Evolutionary conservation across 2,888 invertebrate genomes (phyloP).

Genomic region (Nomada fabriciana): DNA sequence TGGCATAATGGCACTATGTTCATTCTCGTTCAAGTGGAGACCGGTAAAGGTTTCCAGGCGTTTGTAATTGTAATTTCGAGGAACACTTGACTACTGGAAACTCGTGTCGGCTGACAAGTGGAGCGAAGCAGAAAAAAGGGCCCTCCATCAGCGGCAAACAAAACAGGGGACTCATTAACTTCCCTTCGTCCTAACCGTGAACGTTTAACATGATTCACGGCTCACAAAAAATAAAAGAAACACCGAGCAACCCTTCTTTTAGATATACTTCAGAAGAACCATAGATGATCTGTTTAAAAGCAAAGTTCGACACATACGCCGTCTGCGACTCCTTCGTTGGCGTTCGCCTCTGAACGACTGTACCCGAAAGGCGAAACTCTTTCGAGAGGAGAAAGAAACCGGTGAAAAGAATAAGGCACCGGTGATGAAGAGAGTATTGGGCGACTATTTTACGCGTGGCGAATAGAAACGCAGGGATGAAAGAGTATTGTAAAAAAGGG

Average conservation of each 20-base stretch:
- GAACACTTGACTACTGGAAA: constrained; percentile 2
- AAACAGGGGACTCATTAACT: constrained; percentile 5
- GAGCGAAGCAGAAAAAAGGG: not conserved
- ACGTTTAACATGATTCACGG: not conserved
- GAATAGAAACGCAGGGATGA: constrained; percentile 18
- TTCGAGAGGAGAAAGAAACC: constrained; percentile 18
- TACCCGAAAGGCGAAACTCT: constrained; percentile 26
- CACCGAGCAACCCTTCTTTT: not conserved
- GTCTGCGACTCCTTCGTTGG: not conserved
- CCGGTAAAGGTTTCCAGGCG: not conserved
- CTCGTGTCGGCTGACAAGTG: not conserved
- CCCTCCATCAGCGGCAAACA: not conserved
- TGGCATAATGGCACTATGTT: not conserved
- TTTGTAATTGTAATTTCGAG: not conserved
- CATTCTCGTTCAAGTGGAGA: constrained; percentile 5
- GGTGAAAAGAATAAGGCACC: not conserved
- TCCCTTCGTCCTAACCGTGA: not conserved
- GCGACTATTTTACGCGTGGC: constrained; percentile 65
- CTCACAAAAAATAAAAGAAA: not conserved
- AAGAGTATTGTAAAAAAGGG: constrained; percentile 22
- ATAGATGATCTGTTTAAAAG: not conserved
- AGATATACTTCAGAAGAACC: too few species aligned
- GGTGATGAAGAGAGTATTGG: constrained; percentile 63
- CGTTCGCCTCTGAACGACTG: constrained; percentile 37
- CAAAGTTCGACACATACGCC: not conserved